phyloP scores from a whole-genome alignment of 2,797 vertebrate genomes.

The Premnoplex brunnescens region DNA sequence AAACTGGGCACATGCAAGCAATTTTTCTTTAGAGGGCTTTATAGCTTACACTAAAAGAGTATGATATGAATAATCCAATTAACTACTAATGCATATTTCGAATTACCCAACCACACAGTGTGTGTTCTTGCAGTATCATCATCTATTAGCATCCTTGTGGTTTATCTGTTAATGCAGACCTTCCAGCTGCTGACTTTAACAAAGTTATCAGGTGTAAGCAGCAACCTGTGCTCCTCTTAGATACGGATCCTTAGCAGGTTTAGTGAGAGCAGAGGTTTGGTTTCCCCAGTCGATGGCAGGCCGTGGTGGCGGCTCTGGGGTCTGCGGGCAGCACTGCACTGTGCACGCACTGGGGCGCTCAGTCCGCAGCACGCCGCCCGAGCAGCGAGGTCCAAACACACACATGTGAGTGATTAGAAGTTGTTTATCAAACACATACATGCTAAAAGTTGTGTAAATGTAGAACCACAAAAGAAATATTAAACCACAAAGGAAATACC shows the following conservation, averaged over 20 bases:
- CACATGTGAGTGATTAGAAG: no score
- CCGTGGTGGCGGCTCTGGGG: background rate
- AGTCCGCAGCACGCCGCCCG: no score
- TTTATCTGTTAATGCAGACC: background rate
- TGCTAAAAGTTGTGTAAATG: no score
- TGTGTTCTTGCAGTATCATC: background rate
- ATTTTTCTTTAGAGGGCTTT: background rate
- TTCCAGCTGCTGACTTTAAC: background rate
- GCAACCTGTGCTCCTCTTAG: background rate
- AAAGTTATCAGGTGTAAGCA: background rate
- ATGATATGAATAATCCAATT: background rate
- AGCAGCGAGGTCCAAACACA: background rate
- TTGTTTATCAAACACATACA: no score
- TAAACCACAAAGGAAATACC: no score
- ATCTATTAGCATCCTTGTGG: background rate
- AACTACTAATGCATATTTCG: background rate
- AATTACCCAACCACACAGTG: background rate
- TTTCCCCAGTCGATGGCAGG: background rate
- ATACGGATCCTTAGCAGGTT: background rate
- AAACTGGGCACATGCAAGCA: background rate
- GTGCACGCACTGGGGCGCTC: background rate
- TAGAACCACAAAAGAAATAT: no score
- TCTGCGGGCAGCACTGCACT: background rate
- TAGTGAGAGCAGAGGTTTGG: background rate
- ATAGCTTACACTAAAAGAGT: background rate